These are phyloP conservation scores for Heteronetta atricapilla DNA, from an alignment of 2,113 vertebrate genomes.

Conservation along the genomic window DNA sequence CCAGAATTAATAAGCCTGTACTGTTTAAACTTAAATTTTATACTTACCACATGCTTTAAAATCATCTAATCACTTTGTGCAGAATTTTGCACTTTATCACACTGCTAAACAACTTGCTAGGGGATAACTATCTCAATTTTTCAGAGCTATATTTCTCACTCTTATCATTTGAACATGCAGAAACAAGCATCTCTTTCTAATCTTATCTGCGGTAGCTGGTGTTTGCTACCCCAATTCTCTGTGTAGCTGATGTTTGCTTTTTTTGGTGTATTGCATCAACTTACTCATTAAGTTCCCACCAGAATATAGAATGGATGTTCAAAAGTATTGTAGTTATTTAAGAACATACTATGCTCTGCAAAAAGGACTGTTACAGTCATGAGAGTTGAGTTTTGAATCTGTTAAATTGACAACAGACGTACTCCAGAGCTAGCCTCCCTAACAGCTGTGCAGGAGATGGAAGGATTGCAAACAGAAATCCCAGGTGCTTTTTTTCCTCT, in stretches of 20 bases:
- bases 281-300: background rate
- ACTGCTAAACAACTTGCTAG: background rate
- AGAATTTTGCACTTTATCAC: background rate
- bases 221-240: too few species aligned
- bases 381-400: background rate
- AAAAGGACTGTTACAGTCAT: background rate
- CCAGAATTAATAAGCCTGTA: background rate
- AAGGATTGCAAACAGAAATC: background rate
- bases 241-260: background rate
- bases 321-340: background rate
- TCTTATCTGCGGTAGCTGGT: background rate
- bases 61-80: background rate
- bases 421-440: background rate
- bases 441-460: background rate
- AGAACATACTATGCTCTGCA: background rate
- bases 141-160: background rate
- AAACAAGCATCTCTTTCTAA: background rate
- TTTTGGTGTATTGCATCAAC: background rate
- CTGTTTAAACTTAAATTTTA: background rate
- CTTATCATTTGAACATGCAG: background rate
- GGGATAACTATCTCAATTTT: background rate
- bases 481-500: background rate
- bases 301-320: background rate
- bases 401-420: background rate
- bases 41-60: background rate